Evolutionary conservation across 1,140 invertebrate species (phyloP), one percentile per base, ranked within the genome.

Genomic region (Drosophila ambigua): DNA sequence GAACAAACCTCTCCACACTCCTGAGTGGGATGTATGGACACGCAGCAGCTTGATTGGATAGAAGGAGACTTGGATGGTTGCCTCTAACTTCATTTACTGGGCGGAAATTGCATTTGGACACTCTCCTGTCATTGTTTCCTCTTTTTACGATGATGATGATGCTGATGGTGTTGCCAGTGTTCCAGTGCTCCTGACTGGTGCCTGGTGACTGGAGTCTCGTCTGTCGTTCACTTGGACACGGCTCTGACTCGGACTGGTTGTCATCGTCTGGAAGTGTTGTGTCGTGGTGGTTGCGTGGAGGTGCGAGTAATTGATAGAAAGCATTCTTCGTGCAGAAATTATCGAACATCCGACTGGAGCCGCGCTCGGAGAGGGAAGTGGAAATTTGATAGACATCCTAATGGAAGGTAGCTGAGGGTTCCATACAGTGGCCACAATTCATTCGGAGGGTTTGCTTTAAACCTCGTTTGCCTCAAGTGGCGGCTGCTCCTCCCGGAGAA

Each of bases 271-370:
- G 50, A 13, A 16, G 35, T 41, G 43, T 41, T 45, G 26, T 50
- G 55, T 58, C 52, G 51, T 61, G 9, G n/a, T 68, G 64, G 66
- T 20, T 45, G 64, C 64, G 43, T 57, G 65, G 69, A 71, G 67
- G 67, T 71, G 67, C 67, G 67, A 71, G 64, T 71, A 71, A 71
- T 71, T 71, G 67, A 71, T 71, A 71, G 69, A 71, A 71, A 71
- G 67, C 67, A 71, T 71, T 52, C 69, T 58, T 69, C 65, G 69
- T 69, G 35, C 58, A 69, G 69, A 69, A 69, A 58, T 58, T 58
- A 71, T 71, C 69, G 67, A 69, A 66, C 64, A 58, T 50, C 69
- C 67, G 69, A 52, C 45, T 55, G 66, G 60, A 31, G 28, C 28
- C 8, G 0, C 60, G 35, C 60, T 35, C 24, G 26, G 20, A 7